Base-by-base conservation (phyloP, 2,888 invertebrate species). In the Drosophila borborema region DNA sequence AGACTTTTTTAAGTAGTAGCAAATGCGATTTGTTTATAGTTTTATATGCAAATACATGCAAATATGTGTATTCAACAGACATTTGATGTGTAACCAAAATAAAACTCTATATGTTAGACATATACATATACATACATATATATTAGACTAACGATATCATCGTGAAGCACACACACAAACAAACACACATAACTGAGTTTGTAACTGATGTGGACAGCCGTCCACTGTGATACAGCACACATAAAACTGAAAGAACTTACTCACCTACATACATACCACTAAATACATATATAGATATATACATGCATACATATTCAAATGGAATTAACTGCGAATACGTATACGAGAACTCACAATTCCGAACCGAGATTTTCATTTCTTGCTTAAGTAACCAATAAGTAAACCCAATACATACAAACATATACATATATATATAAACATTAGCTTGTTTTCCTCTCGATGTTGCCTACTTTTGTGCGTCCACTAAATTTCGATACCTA, bases 141-240 rank as follows among this genome's bases (percentile, higher is more conserved):
- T 36, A 36, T 20, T 23, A 23, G 20, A 20, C 36, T n/a, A 49
- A n/a, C 49, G 31, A 49, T 49, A 40, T 41, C 10, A 41, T n/a
- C 38, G 40, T 72, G 43, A 43, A 49, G 49, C 49, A 49, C 49
- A 49, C 31, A 28, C 23, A 46, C 14, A 58, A 34, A 66, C 28
- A 53, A 23, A 59, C 41, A 70, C 18, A 51, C 40, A 63, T 18
- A 60, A 48, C 45, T 43, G 23, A 58, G 64, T 38, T 73, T 74
- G 86, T 86, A 81, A 77, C 83, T 81, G 56, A 65, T 38, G 81
- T 72, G 81, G 78, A 62, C 64, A 69, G 77, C 77, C 68, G 82
- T 86, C 84, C 86, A 75, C 84, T 83, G 82, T 82, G 86, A 81
- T 79, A 69, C 68, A 77, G 55, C 62, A 55, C 28, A 55, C 40